Conservation (phyloP, 2,113 vertebrate genomes). For the Scortum barcoo region DNA sequence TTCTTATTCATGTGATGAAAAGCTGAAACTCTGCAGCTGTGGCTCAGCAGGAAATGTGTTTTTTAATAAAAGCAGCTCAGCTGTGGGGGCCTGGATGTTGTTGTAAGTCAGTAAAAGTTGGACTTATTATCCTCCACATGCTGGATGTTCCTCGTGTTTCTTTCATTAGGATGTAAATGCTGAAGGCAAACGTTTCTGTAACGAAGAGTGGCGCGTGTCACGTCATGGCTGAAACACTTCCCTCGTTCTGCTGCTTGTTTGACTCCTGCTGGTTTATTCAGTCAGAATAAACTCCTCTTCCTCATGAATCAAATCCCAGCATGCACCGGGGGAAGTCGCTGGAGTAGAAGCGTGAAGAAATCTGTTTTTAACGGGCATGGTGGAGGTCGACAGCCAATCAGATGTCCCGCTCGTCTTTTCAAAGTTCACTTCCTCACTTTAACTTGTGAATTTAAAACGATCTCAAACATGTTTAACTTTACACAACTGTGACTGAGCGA, state of each 20-base stretch:
- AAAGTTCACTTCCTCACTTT: not conserved
- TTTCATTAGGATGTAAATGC: constrained; percentile 20
- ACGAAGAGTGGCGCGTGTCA: not conserved
- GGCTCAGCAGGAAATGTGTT: not conserved
- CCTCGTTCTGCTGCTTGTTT: not conserved
- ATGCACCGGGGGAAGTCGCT: constrained; percentile 12
- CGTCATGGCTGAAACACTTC: not conserved
- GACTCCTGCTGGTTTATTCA: constrained; percentile 36
- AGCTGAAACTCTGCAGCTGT: not conserved
- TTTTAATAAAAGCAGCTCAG: not conserved
- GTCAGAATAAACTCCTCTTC: not conserved
- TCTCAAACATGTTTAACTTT: not conserved
- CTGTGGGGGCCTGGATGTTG: not conserved
- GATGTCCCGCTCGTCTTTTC: too few relatives aligned
- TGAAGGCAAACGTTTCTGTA: constrained; percentile 10
- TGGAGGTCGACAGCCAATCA: not conserved
- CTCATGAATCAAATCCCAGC: constrained; percentile 51
- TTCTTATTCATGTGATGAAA: not conserved
- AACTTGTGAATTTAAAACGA: not conserved
- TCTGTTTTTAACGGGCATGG: not conserved
- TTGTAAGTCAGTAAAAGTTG: not conserved
- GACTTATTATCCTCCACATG: not conserved
- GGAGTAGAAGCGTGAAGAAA: constrained; percentile 4
- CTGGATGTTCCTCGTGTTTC: not conserved
- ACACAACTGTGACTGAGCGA: not conserved